These are phyloP conservation scores for Mythimna pallens DNA, from an alignment of 2,888 invertebrate genomes.

Conservation along the genomic window DNA sequence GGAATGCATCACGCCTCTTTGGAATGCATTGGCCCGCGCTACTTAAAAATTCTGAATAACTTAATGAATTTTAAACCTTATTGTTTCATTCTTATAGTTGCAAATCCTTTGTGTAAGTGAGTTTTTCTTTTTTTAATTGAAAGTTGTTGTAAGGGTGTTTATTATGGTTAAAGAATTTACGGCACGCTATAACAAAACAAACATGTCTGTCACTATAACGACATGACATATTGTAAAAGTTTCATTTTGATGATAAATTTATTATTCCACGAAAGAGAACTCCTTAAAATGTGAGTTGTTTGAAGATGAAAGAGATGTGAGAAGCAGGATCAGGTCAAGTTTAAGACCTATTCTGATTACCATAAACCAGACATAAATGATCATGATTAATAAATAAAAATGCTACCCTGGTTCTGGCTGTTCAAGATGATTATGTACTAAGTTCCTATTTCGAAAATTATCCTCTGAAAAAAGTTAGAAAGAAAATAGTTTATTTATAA, in stretches of 20 bases:
- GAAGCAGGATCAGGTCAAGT: not conserved
- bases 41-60: constrained; percentile 47
- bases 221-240: constrained; percentile 21
- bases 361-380: too few species aligned
- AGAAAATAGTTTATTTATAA: too few species aligned
- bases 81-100: not conserved
- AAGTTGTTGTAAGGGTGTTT: constrained; percentile 36
- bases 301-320: not conserved
- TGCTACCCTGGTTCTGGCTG: too few species aligned
- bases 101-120: not conserved
- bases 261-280: constrained; percentile 4
- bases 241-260: constrained; percentile 47
- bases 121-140: constrained; percentile 33
- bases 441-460: too few species aligned
- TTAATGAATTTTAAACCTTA: constrained; percentile 37
- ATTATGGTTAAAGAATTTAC: constrained; percentile 54
- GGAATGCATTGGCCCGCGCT: constrained; percentile 60
- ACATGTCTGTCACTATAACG: constrained; percentile 45
- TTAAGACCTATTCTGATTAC: too few species aligned
- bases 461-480: too few species aligned
- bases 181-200: constrained; percentile 49
- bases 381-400: too few species aligned
- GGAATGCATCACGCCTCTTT: constrained; percentile 61
- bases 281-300: not conserved
- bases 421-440: too few species aligned